These are phyloP conservation scores for Galagoides demidoff DNA, from an alignment of 2,797 vertebrate genomes.

Conservation along the genomic window DNA sequence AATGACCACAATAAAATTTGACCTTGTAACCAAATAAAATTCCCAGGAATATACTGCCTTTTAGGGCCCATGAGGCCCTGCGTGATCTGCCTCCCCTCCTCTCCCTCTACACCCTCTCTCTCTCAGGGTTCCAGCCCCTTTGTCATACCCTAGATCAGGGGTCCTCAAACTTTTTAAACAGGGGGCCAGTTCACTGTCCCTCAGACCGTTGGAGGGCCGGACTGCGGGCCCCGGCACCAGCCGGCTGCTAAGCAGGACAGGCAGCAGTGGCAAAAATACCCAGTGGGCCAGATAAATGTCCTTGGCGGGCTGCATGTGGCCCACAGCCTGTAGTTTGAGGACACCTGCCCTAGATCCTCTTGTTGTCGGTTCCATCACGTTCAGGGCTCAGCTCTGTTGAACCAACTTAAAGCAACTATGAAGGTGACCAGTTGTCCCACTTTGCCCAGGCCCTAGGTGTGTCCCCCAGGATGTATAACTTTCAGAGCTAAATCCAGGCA, in stretches of 20 bases:
- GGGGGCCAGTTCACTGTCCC: too few relatives aligned
- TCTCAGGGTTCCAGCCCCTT: not conserved
- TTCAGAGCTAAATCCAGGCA: not conserved
- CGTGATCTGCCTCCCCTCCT: not conserved
- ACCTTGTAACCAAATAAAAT: not conserved
- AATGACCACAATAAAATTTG: not conserved
- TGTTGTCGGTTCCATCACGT: not conserved
- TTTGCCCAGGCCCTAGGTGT: not conserved
- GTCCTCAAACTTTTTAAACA: too few relatives aligned
- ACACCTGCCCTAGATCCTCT: not conserved
- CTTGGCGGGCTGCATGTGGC: too few relatives aligned
- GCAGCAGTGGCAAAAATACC: too few relatives aligned
- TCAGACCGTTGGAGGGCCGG: too few relatives aligned
- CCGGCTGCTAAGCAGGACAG: too few relatives aligned
- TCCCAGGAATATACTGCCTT: not conserved
- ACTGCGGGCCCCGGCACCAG: too few relatives aligned
- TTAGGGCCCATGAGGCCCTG: not conserved
- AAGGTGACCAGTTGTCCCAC: not conserved
- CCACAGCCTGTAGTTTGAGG: too few relatives aligned
- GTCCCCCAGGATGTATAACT: not conserved
- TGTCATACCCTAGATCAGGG: not conserved
- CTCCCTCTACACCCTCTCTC: not conserved
- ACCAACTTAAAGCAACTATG: not conserved
- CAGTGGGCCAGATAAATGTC: too few relatives aligned
- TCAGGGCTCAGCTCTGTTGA: not conserved